Evolutionary conservation across 2,113 vertebrate species (phyloP).

Genomic region (Laticauda laticaudata): DNA sequence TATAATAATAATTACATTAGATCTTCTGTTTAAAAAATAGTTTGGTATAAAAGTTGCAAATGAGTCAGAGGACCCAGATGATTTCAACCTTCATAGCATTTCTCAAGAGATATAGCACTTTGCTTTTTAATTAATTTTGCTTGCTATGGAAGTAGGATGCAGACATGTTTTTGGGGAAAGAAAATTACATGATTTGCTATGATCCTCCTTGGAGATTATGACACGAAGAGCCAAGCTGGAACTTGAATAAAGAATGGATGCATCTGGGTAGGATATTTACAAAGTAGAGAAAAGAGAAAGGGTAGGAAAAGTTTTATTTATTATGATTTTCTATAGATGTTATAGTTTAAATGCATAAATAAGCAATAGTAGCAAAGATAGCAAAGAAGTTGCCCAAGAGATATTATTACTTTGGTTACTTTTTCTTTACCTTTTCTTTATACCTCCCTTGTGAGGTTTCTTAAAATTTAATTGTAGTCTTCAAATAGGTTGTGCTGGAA

Average conservation of each 20-base stretch:
- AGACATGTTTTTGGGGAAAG: background rate
- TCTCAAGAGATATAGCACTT: constrained; percentile 28
- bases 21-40: constrained; percentile 5
- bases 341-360: background rate
- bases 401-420: background rate
- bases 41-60: constrained; percentile 6
- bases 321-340: background rate
- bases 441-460: background rate
- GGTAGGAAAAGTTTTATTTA: background rate
- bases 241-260: background rate
- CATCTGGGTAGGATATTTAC: background rate
- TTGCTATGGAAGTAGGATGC: constrained; percentile 23
- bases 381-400: background rate
- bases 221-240: background rate
- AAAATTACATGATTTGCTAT: background rate
- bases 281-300: background rate
- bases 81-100: constrained; percentile 31
- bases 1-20: background rate
- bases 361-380: background rate
- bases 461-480: background rate
- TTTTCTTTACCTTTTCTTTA: background rate
- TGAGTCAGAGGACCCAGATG: constrained; percentile 15
- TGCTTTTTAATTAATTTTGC: constrained; percentile 51
- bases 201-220: constrained; percentile 8
- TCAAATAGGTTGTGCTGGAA: background rate